Conservation (phyloP, 2,888 invertebrate genomes). For the Eumerus sabulonum region DNA sequence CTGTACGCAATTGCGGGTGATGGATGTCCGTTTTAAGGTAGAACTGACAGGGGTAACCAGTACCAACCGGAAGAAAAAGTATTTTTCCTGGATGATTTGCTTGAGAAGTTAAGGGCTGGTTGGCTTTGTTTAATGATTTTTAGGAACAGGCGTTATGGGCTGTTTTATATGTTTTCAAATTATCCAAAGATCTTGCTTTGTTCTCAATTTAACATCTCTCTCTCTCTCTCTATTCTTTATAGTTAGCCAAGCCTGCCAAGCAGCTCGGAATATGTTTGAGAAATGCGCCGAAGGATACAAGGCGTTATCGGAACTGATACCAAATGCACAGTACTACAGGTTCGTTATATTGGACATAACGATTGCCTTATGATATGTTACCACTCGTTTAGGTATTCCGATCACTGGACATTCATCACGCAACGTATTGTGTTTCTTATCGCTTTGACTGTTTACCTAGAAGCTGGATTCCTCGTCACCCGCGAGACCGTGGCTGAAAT, state of each 20-base stretch:
- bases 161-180: too few species aligned
- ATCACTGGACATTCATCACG: constrained; percentile 91
- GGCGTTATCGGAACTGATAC: constrained; percentile 84
- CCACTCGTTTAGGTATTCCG: constrained; percentile 83
- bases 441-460: constrained; percentile 89
- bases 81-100: too few species aligned
- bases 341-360: constrained; percentile 71
- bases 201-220: too few species aligned
- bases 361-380: too few species aligned
- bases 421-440: constrained; percentile 89
- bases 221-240: constrained; percentile 61
- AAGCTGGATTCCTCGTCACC: constrained; percentile 86
- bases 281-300: constrained; percentile 83
- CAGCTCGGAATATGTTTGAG: constrained; percentile 84
- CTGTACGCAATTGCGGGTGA: too few species aligned
- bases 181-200: too few species aligned
- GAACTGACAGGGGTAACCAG: too few species aligned
- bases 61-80: too few species aligned
- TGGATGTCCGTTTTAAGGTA: too few species aligned
- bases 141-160: too few species aligned
- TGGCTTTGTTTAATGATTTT: too few species aligned
- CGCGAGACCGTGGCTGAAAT: constrained; percentile 88
- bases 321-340: constrained; percentile 90
- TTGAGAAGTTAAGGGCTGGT: too few species aligned
- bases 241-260: constrained; percentile 83